Evolutionary conservation across 2,888 invertebrate species (phyloP).

Genomic region (Eupithecia tripunctaria): DNA sequence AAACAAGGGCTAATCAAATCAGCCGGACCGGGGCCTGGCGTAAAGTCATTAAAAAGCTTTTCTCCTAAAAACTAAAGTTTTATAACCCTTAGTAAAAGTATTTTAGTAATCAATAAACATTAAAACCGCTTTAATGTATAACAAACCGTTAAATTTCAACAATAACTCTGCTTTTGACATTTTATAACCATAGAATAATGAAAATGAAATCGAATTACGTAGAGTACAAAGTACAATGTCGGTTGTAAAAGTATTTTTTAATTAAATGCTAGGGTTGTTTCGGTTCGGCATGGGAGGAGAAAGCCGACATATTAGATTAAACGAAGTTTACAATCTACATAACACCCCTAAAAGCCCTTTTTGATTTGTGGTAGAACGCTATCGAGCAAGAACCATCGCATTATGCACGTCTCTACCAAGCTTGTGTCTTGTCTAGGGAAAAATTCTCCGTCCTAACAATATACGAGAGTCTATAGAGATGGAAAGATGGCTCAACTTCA

Average conservation of each 20-base stretch:
- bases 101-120: neutral
- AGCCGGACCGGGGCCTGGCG: too few species aligned
- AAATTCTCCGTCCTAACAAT: too few species aligned
- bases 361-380: too few species aligned
- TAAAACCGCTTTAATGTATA: neutral
- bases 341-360: neutral
- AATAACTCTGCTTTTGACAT: conserved; percentile 19
- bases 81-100: neutral
- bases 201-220: conserved; percentile 31
- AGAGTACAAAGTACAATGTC: conserved; percentile 9
- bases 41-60: neutral
- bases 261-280: conserved; percentile 29
- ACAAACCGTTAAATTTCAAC: conserved; percentile 7
- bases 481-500: too few species aligned
- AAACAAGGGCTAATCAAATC: neutral
- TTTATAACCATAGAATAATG: conserved; percentile 23
- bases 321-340: neutral
- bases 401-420: too few species aligned
- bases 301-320: neutral
- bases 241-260: conserved; percentile 37
- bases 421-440: too few species aligned
- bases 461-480: too few species aligned
- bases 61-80: neutral
- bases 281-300: neutral
- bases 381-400: too few species aligned